Evolutionary conservation across 2,113 vertebrate species (phyloP).

Genomic region (Ranitomeya imitator): DNA sequence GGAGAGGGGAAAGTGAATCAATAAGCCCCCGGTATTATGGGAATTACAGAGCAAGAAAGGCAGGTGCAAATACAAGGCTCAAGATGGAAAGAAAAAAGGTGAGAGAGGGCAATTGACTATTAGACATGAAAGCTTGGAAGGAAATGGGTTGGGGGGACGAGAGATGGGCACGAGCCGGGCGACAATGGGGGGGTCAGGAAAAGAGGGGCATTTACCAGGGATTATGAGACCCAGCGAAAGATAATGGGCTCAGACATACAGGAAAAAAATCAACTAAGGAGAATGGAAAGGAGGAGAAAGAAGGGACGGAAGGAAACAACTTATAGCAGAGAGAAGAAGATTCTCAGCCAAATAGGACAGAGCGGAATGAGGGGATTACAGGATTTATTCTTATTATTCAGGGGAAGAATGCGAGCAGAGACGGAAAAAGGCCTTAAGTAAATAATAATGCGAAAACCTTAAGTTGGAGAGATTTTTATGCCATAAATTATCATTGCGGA

Average conservation of each 20-base stretch:
- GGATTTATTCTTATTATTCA: conserved; percentile 9
- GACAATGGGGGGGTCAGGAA: not conserved
- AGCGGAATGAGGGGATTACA: not conserved
- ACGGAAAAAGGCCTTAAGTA: conserved; percentile 10
- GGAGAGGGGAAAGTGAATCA: conserved; percentile 52
- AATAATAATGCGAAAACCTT: not conserved
- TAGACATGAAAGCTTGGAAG: not conserved
- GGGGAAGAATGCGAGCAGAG: not conserved
- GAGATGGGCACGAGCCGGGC: not conserved
- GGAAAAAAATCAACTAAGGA: not conserved
- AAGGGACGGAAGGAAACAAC: conserved; percentile 12
- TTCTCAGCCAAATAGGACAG: not conserved
- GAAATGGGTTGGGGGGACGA: not conserved
- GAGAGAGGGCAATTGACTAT: conserved; percentile 30
- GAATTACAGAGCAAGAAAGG: conserved; percentile 31
- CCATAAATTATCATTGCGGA: not conserved
- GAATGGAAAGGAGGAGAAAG: not conserved
- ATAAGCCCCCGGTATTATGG: conserved; percentile 42
- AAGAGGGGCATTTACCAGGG: not conserved
- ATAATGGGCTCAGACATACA: not conserved
- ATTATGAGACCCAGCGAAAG: not conserved
- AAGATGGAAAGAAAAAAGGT: not conserved
- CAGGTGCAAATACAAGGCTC: conserved; percentile 4
- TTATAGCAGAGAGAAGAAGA: conserved; percentile 1
- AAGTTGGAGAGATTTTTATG: not conserved